Conservation (phyloP, 2,888 invertebrate genomes). For the Athrips mouffetella region DNA sequence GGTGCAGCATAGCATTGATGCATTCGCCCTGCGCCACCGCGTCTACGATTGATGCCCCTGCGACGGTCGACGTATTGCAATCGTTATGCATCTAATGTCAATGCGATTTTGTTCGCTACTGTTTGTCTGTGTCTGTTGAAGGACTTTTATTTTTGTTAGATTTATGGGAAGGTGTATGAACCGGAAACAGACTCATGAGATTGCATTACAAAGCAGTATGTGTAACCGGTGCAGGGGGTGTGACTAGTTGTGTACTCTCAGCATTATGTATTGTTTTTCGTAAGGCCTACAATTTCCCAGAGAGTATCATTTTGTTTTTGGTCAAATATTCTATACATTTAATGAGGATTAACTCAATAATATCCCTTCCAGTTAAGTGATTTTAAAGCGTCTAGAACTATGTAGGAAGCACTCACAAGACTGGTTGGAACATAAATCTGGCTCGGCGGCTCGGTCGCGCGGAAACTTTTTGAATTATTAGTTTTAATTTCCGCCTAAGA, state of each 20-base stretch:
- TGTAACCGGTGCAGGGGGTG: no score
- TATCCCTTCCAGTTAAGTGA: constrained; percentile 37
- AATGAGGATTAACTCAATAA: constrained; percentile 13
- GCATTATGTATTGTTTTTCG: no score
- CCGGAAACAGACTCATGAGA: background rate
- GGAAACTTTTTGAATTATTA: constrained; percentile 80
- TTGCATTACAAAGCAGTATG: background rate
- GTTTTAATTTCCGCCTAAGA: constrained; percentile 79
- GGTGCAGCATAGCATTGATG: constrained; percentile 54
- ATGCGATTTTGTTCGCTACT: constrained; percentile 56
- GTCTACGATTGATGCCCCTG: constrained; percentile 63
- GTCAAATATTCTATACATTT: background rate
- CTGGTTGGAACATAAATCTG: constrained; percentile 72
- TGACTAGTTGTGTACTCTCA: no score
- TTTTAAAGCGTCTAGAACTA: constrained; percentile 41
- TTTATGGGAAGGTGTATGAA: constrained; percentile 11
- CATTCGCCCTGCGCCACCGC: constrained; percentile 63
- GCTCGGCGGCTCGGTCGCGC: constrained; percentile 70
- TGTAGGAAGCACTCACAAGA: constrained; percentile 67
- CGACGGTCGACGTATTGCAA: constrained; percentile 66
- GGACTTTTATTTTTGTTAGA: constrained; percentile 42
- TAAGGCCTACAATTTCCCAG: no score
- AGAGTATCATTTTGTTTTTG: background rate
- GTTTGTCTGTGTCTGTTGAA: constrained; percentile 56
- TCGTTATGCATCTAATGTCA: constrained; percentile 74